phyloP scores from a whole-genome alignment of 2,113 vertebrate species.

The Scytalopus superciliaris region DNA sequence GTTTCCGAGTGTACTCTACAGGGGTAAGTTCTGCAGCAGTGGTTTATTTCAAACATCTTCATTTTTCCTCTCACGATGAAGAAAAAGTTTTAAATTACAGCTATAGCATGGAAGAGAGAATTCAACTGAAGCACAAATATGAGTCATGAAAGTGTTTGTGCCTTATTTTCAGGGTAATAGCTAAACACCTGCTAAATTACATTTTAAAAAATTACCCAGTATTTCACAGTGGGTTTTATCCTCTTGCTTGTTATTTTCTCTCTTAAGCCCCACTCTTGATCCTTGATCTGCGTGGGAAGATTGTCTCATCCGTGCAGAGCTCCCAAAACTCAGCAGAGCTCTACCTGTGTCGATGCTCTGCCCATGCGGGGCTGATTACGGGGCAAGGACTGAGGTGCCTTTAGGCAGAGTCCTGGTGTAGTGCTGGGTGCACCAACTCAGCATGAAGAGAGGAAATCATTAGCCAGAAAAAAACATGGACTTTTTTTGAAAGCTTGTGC shows the following conservation, averaged over 20 bases:
- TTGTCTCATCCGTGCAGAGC: neutral
- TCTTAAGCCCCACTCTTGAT: neutral
- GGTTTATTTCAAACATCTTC: constrained; percentile 12
- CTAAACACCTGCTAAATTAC: constrained; percentile 54
- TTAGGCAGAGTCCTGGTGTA: neutral
- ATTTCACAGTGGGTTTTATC: constrained; percentile 24
- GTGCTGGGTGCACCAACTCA: neutral
- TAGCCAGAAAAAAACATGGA: neutral
- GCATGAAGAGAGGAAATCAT: neutral
- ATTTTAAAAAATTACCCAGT: neutral
- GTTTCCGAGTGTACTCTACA: neutral
- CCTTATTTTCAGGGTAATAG: constrained; percentile 48
- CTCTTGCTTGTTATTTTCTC: constrained; percentile 11
- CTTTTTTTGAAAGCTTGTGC: neutral
- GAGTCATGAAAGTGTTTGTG: constrained; percentile 38
- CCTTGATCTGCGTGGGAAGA: neutral
- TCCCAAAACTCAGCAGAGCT: neutral
- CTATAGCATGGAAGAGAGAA: neutral
- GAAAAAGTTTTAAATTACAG: constrained; percentile 38
- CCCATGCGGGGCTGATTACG: neutral
- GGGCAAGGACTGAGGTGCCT: neutral
- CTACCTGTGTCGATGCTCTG: neutral
- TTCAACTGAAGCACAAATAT: constrained; percentile 36
- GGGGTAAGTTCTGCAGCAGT: neutral
- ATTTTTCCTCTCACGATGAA: constrained; percentile 9